Conservation (phyloP, 2,797 vertebrate species). For the Heteromormyrus szaboi region DNA sequence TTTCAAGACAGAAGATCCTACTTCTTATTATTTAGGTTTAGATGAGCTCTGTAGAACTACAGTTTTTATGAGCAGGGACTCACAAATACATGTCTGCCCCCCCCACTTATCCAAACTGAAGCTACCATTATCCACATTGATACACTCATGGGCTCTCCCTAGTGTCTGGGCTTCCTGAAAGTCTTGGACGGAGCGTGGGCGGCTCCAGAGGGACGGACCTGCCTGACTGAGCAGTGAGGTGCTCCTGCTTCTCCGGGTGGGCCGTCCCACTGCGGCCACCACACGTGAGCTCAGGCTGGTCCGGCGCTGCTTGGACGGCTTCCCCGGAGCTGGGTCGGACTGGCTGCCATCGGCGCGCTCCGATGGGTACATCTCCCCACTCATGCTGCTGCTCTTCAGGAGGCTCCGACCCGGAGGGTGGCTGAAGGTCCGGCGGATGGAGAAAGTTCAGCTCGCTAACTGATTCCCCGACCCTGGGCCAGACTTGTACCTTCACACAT, state of each 20-base stretch:
- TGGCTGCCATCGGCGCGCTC: conserved; percentile 95
- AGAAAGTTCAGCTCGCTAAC: not conserved
- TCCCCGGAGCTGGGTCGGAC: conserved; percentile 92
- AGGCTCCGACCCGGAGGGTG: conserved; percentile 82
- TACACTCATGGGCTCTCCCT: not conserved
- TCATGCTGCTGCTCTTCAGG: conserved; percentile 91
- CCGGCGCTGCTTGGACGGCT: conserved; percentile 86
- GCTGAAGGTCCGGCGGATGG: conserved; percentile 51
- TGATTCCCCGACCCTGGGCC: not conserved
- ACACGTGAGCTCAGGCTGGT: conserved; percentile 93
- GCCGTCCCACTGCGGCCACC: conserved; percentile 79
- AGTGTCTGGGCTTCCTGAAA: not conserved
- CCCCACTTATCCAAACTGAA: not conserved
- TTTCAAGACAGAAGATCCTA: not conserved
- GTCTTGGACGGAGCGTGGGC: not conserved
- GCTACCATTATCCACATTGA: not conserved
- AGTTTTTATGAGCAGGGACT: not conserved
- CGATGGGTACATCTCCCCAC: conserved; percentile 88
- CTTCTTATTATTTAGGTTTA: not conserved
- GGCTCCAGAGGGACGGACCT: conserved; percentile 56
- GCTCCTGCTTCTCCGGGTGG: conserved; percentile 86
- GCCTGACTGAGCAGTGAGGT: conserved; percentile 94
- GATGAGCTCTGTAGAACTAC: not conserved
- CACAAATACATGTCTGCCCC: not conserved
- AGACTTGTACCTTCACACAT: not conserved